A percentile compares a stretch with the other conserved stretches of the same genome.
Conservation (phyloP, 2,113 vertebrate species). For the Passer domesticus region DNA sequence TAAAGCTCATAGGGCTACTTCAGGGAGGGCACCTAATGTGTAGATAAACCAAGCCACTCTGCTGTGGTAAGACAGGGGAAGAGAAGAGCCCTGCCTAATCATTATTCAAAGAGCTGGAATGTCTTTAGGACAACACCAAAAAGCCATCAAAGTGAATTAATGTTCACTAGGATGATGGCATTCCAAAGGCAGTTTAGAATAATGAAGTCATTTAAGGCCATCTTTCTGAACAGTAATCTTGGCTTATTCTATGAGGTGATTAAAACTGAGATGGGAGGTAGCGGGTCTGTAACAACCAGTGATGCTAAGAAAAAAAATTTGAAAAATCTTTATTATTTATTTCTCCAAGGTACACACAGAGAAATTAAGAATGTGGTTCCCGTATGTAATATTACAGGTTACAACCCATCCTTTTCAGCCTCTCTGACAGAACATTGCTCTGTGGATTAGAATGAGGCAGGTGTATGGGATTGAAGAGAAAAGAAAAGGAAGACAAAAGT, state of each 20-base stretch:
- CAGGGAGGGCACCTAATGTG: background rate
- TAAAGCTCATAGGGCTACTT: background rate
- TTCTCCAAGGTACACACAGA: background rate
- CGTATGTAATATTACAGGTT: background rate
- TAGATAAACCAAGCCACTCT: background rate
- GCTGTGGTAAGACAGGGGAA: background rate
- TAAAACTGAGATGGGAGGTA: background rate
- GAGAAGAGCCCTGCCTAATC: background rate
- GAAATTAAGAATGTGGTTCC: background rate
- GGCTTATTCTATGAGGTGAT: background rate
- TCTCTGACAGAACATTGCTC: background rate
- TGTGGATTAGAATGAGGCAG: background rate
- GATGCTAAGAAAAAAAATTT: background rate
- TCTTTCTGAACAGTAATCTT: background rate
- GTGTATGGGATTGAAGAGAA: background rate
- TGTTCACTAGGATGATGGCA: background rate
- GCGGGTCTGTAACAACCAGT: background rate
- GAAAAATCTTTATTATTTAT: background rate
- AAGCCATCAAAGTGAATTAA: background rate
- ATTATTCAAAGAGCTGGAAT: background rate
- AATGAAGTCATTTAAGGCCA: background rate
- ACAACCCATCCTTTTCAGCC: background rate
- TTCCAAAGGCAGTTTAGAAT: background rate
- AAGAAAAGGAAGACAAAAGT: background rate
- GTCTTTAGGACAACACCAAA: background rate